phyloP scores from a whole-genome alignment of 2,797 vertebrate species.

The Sarcoramphus papa region DNA sequence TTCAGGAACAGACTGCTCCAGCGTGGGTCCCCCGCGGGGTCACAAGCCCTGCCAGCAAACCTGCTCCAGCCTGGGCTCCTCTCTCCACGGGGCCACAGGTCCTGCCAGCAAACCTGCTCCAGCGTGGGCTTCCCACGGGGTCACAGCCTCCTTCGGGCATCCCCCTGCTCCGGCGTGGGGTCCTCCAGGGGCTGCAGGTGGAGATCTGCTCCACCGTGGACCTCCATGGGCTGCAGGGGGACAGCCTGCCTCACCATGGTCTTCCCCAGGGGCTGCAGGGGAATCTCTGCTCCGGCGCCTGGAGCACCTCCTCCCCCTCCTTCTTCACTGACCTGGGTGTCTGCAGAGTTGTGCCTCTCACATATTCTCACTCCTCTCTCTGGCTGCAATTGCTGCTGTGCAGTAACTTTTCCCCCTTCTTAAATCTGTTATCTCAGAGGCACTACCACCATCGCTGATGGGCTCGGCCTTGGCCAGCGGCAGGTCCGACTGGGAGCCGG shows the following conservation, averaged over 20 bases:
- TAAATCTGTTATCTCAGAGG: neutral
- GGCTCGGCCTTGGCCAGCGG: neutral
- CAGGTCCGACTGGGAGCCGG: neutral
- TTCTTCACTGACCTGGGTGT: too few relatives aligned
- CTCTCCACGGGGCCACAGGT: neutral
- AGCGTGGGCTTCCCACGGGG: neutral
- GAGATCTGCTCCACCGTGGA: neutral
- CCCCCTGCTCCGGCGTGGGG: neutral
- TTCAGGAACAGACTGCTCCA: too few relatives aligned
- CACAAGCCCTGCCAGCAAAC: neutral
- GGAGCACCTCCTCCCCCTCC: neutral
- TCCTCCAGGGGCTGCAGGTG: neutral
- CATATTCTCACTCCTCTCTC: neutral
- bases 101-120: neutral
- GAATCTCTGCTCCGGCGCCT: neutral
- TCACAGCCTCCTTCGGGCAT: neutral
- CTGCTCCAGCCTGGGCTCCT: neutral
- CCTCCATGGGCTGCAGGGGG: neutral
- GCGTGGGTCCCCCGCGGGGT: neutral
- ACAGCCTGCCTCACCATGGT: neutral
- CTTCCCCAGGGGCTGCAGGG: neutral
- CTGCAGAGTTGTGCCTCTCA: neutral
- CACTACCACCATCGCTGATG: neutral
- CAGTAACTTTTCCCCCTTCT: neutral
- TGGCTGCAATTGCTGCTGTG: too few relatives aligned